Base-by-base conservation (phyloP, 2,888 invertebrate species). In the Watsonalla cultraria region DNA sequence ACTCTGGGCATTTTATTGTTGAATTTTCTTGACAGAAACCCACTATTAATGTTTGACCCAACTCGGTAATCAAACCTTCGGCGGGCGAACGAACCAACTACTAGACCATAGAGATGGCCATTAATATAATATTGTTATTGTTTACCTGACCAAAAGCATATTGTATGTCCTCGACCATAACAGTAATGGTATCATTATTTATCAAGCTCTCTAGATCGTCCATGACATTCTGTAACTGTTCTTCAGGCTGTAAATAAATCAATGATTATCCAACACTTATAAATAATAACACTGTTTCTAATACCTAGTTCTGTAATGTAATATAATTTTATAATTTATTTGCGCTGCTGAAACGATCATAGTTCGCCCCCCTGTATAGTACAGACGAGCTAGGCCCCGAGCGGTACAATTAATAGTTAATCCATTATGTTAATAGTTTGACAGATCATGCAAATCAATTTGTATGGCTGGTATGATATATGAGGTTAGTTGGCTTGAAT, bases 171-270 rank as follows among this genome's bases (percentile, higher is more conserved):
- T 74, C 70, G 2, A 83, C 68, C n/a, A 70, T 51, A 1, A 87
- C 60, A 0, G 75, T 65, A 0, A 56, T 60, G 0, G 74, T 54
- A 0, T 71, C 66, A 46, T 81, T 75, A 33, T 76, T 71, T 15
- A 88, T 57, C 2, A 90, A 60, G 0, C 59, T 52, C 37, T 81
- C 80, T 57, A 90, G 61, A 14, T 82, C 74, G 0, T 72, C 60
- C 49, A 90, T 61, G 7, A 89, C 85, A 55, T 82, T 76, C 42
- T 79, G 68, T 6, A 89, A 61, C 55, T 87, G 80, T 33, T 86
- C 76, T 35, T 81, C 75, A 0, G 82, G 80, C 89, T 87, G 72
- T 14, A 77, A 75, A 4, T 11, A 33, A 47, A 47, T 24, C 33
- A n/a, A 8, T 34, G 24, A 47, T 47, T 4, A 24, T 33, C 47